Conservation (phyloP, 2,888 invertebrate species). For the Villa cingulata region DNA sequence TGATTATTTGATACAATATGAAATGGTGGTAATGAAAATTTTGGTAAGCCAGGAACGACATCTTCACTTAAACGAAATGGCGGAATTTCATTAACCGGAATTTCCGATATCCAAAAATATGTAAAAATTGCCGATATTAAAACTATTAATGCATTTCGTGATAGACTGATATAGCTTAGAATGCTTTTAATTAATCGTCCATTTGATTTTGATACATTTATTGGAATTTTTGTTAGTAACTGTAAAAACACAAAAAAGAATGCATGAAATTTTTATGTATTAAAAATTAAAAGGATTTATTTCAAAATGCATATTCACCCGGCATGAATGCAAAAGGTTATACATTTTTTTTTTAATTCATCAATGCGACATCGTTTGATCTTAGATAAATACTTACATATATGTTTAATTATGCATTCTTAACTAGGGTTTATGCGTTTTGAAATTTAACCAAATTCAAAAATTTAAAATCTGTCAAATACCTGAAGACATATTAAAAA, state of each 20-base stretch:
- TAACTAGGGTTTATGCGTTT: background rate
- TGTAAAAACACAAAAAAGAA: no score
- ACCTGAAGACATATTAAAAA: slow-evolving; percentile 57
- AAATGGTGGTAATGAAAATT: slow-evolving; percentile 49
- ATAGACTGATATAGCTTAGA: slow-evolving; percentile 58
- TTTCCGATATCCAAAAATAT: slow-evolving; percentile 33
- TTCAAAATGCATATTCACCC: background rate
- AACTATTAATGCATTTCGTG: slow-evolving; percentile 67
- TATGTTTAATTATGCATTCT: background rate
- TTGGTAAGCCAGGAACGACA: slow-evolving; percentile 56
- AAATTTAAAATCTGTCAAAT: slow-evolving; percentile 21
- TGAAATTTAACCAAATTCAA: no score
- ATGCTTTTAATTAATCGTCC: slow-evolving; percentile 37
- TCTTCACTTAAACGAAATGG: slow-evolving; percentile 42
- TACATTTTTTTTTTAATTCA: no score
- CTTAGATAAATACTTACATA: no score
- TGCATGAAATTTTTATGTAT: no score
- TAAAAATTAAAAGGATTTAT: slow-evolving; percentile 6
- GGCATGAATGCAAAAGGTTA: no score
- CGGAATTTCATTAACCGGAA: slow-evolving; percentile 37
- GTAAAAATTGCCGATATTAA: slow-evolving; percentile 48
- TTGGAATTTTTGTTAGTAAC: slow-evolving; percentile 48
- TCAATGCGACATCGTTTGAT: no score
- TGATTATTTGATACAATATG: slow-evolving; percentile 42
- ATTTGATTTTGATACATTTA: slow-evolving; percentile 22